These are phyloP conservation scores for Cistogaster globosa DNA, from an alignment of 2,888 invertebrate genomes.

Conservation along the genomic window DNA sequence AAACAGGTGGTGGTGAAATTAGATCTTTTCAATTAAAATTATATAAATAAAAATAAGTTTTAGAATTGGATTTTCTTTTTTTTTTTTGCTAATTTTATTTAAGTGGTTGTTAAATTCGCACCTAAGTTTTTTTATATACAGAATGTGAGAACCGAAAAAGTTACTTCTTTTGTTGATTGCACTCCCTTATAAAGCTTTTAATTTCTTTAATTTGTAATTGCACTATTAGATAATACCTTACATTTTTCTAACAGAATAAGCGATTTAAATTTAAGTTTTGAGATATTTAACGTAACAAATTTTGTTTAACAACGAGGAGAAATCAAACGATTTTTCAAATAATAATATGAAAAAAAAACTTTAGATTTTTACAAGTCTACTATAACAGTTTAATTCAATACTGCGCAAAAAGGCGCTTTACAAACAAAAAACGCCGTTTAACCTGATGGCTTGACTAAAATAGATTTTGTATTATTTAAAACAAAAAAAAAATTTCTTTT, in stretches of 20 bases:
- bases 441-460: too few relatives aligned
- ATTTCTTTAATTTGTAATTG: constrained; percentile 43
- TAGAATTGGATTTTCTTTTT: constrained; percentile 45
- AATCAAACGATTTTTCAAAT: too few relatives aligned
- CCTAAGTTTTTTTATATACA: constrained; percentile 36
- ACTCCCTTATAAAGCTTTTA: constrained; percentile 50
- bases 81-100: constrained; percentile 45
- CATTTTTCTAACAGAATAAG: not conserved
- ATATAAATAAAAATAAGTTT: constrained; percentile 39
- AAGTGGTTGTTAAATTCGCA: constrained; percentile 42
- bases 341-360: too few relatives aligned
- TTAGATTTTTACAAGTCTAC: too few relatives aligned
- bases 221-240: constrained; percentile 36
- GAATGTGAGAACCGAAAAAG: constrained; percentile 74
- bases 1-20: constrained; percentile 73
- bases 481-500: too few relatives aligned
- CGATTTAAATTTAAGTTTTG: not conserved
- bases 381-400: too few relatives aligned
- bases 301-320: too few relatives aligned
- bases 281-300: too few relatives aligned
- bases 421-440: too few relatives aligned
- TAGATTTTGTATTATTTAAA: too few relatives aligned
- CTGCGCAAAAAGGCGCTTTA: too few relatives aligned
- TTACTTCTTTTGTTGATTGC: constrained; percentile 50
- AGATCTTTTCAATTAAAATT: constrained; percentile 23